Conservation (phyloP, 2,113 vertebrate species). For the Syrrhaptes paradoxus region DNA sequence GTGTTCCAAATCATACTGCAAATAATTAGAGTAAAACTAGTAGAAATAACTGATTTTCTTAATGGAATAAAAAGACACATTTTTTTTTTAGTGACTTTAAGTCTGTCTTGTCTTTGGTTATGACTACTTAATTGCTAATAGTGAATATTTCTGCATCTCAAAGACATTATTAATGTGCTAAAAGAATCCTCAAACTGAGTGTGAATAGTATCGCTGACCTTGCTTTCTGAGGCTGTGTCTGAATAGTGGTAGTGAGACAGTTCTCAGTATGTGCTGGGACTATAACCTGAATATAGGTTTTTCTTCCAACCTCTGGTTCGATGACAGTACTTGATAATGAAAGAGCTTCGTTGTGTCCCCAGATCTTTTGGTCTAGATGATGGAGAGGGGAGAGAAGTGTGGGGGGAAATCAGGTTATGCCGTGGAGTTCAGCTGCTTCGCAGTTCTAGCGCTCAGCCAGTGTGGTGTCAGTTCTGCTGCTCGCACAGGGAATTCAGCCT, state of each 20-base stretch:
- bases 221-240: neutral
- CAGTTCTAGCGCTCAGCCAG: neutral
- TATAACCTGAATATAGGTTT: neutral
- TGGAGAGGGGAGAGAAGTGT: neutral
- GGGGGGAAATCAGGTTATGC: neutral
- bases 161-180: neutral
- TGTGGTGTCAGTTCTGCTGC: neutral
- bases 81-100: neutral
- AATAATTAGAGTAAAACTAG: neutral
- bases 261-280: neutral
- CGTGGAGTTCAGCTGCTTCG: neutral
- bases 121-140: neutral
- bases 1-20: neutral
- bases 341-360: neutral
- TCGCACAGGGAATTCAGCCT: neutral
- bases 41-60: neutral
- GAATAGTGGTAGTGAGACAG: neutral
- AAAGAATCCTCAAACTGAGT: neutral
- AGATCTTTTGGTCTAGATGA: neutral
- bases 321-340: neutral
- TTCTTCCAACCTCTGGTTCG: neutral
- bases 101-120: neutral
- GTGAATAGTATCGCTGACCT: neutral
- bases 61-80: rapidly evolving
- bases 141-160: neutral